Evolutionary conservation across 2,888 invertebrate genomes (phyloP), one percentile per base, ranked within the genome.

Genomic region (Cerceris ruficornis): DNA sequence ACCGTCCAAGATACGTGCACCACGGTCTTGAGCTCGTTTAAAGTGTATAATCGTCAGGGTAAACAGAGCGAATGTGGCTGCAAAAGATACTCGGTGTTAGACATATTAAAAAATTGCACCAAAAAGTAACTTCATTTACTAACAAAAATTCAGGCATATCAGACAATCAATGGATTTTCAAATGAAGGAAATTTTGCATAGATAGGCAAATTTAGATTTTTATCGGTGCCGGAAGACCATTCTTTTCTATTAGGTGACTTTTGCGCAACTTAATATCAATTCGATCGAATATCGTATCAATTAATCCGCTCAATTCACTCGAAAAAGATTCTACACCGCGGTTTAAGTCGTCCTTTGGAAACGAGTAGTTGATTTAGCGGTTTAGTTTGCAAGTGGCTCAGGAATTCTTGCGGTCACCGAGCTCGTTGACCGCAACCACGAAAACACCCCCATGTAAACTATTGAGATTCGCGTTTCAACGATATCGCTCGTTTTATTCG

Each of bases 21-120:
- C 94, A 0, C 90, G 88, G 39, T 95, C 94, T 92, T 96, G 97
- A 76, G 96, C 95, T 42, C 98, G 94, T 92, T 98, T 98, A 93
- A 97, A 97, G 93, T 98, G 97, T 91, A 98, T 98, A 91, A 98
- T 98, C 93, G 97, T 96, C 76, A 98, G 94, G 0, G 98, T 97
- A 93, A 98, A 98, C 84, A 98, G 94, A 39, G 98, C 97, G 93
- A 98, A 98, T 1, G 97, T 95, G 50, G 97, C 98, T 98, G 94
- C 28, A 93, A 87, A 50, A 39, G 62, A 55, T 68, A 1, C 42
- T 50, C 14, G 9, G 8, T 0, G 17, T 68, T 43, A 50, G 52
- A 58, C 7, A 28, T 28, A 28, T 49, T 17, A 2, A 15, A 8
- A n/a, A 54, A 6, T 7, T 11, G 11, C 1, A 46, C 8, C 9